A percentile compares a stretch with the other conserved stretches of the same genome.
phyloP scores from a whole-genome alignment of 2,888 invertebrate genomes.

The Perizoma flavofasciatum region DNA sequence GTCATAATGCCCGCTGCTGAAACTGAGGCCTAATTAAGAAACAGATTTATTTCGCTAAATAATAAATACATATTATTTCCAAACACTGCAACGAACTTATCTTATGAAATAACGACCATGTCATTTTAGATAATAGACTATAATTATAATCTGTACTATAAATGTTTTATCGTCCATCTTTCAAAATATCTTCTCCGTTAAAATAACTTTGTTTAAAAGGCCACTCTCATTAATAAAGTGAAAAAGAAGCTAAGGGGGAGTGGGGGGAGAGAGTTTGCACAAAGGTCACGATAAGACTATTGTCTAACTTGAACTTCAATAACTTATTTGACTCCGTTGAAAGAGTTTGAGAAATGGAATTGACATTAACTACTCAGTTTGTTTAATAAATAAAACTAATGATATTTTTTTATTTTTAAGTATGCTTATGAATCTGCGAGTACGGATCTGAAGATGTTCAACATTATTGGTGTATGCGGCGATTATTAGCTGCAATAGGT shows the following conservation, averaged over 20 bases:
- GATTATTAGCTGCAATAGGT: too few relatives aligned
- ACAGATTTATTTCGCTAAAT: too few relatives aligned
- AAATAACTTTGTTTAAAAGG: slow-evolving; percentile 32
- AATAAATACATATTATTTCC: too few relatives aligned
- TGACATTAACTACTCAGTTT: too few relatives aligned
- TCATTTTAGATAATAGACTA: slow-evolving; percentile 15
- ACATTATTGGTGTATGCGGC: too few relatives aligned
- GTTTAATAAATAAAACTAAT: too few relatives aligned
- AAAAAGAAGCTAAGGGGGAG: slow-evolving; percentile 27
- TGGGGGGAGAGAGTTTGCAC: slow-evolving; percentile 3
- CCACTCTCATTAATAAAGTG: slow-evolving; percentile 31
- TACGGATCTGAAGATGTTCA: too few relatives aligned
- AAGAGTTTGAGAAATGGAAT: background rate
- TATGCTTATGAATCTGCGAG: too few relatives aligned
- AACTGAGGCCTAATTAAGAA: too few relatives aligned
- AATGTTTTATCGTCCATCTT: slow-evolving; percentile 21
- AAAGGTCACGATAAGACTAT: slow-evolving; percentile 16
- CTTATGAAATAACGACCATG: background rate
- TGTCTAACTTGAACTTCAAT: slow-evolving; percentile 15
- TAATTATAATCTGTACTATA: slow-evolving; percentile 21
- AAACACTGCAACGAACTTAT: too few relatives aligned
- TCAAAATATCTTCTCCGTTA: slow-evolving; percentile 21
- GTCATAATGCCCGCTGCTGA: too few relatives aligned
- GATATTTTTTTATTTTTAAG: too few relatives aligned
- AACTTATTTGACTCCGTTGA: slow-evolving; percentile 6